Conservation (phyloP, 2,797 vertebrate species). For the Gymnopithys bicolor region DNA sequence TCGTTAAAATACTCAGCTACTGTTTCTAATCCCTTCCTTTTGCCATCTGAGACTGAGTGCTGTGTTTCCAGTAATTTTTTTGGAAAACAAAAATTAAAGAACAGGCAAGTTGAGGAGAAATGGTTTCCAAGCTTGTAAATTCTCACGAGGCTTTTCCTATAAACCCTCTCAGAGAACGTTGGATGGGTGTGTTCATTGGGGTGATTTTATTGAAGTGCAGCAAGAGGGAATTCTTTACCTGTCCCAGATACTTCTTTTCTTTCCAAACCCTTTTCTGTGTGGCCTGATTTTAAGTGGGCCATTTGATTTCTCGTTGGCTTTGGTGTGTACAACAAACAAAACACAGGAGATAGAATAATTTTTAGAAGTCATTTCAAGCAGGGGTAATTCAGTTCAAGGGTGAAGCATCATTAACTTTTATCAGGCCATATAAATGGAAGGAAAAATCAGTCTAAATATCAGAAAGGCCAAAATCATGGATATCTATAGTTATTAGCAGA, state of each 20-base stretch:
- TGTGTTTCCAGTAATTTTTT: neutral
- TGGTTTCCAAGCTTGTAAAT: neutral
- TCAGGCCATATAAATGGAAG: neutral
- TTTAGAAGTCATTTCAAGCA: neutral
- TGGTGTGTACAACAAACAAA: neutral
- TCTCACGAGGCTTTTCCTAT: neutral
- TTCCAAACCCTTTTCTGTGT: neutral
- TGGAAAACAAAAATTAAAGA: neutral
- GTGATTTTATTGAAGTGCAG: neutral
- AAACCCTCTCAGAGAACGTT: neutral
- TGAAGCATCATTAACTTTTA: conserved; percentile 51
- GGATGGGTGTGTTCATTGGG: neutral
- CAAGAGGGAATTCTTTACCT: neutral
- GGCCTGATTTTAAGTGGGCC: conserved; percentile 26
- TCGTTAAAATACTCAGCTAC: neutral
- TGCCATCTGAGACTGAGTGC: neutral
- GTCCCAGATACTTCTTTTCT: neutral
- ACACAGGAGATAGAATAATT: neutral
- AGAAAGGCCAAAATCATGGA: conserved; percentile 25
- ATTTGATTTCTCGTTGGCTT: neutral
- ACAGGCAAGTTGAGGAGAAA: neutral
- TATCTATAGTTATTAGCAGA: conserved; percentile 4
- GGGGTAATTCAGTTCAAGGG: neutral
- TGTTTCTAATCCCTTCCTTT: neutral
- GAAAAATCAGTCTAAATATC: conserved; percentile 32